Conservation (phyloP, 2,888 invertebrate genomes). For the Podabrus alpinus region DNA sequence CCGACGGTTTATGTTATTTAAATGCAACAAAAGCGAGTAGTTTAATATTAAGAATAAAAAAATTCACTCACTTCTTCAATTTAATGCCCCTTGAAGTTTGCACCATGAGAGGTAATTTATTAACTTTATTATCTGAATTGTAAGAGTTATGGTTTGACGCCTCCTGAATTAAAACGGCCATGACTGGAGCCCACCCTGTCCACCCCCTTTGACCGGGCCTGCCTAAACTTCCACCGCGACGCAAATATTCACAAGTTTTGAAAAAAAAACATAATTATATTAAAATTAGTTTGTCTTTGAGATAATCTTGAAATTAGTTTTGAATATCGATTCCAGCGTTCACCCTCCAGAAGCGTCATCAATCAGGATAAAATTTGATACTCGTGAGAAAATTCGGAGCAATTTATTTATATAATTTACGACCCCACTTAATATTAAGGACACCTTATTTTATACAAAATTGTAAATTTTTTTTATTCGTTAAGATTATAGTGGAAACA, state of each 20-base stretch:
- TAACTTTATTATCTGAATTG: no score
- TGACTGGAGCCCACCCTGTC: no score
- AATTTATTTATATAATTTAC: background rate
- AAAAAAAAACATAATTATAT: background rate
- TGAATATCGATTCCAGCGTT: background rate
- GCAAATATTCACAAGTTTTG: background rate
- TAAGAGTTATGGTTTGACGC: no score
- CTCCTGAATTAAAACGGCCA: no score
- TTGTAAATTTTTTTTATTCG: background rate
- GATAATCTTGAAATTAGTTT: background rate
- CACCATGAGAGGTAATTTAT: no score
- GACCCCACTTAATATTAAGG: background rate
- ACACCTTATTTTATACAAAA: background rate
- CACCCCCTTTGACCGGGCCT: no score
- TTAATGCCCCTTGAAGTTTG: no score
- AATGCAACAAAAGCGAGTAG: no score
- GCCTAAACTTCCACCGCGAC: background rate
- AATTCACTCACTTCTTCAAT: no score
- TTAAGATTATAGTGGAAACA: background rate
- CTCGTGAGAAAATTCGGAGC: conserved; percentile 37
- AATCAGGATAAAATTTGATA: conserved; percentile 39
- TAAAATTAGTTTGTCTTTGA: background rate
- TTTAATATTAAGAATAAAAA: no score
- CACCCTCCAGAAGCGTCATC: conserved; percentile 31
- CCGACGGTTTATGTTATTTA: no score